Conservation (phyloP, 2,797 vertebrate genomes). For the Lutjanus campechanus region DNA sequence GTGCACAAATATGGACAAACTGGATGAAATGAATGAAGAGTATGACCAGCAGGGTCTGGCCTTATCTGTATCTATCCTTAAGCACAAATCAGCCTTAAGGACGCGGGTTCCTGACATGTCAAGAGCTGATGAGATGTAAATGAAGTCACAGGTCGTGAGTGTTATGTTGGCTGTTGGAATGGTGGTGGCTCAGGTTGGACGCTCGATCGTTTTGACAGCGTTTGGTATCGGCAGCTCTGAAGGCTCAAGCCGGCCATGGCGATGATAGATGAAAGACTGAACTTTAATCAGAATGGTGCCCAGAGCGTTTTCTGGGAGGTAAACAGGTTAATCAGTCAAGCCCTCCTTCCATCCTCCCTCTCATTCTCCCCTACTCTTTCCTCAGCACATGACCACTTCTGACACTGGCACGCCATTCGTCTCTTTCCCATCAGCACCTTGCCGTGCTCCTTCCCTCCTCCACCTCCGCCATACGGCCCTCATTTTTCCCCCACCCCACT, state of each 20-base stretch:
- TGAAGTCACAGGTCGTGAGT: constrained; percentile 53
- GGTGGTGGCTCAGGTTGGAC: constrained; percentile 23
- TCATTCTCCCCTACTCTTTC: constrained; percentile 68
- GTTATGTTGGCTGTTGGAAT: constrained; percentile 53
- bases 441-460: constrained; percentile 57
- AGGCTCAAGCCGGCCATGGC: constrained; percentile 52
- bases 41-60: no score
- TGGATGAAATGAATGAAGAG: no score
- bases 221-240: constrained; percentile 67
- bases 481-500: constrained; percentile 43
- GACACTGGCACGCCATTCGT: constrained; percentile 83
- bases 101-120: constrained; percentile 37
- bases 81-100: no score
- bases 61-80: no score
- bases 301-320: constrained; percentile 84
- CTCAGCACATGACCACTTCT: constrained; percentile 82
- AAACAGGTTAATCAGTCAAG: constrained; percentile 89
- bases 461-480: constrained; percentile 44
- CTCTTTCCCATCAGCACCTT: constrained; percentile 84
- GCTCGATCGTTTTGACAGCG: constrained; percentile 39
- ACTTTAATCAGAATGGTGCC: constrained; percentile 88
- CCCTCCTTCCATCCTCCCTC: constrained; percentile 78
- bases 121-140: constrained; percentile 74
- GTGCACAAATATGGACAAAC: no score
- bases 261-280: constrained; percentile 87